phyloP scores from a whole-genome alignment of 2,888 invertebrate genomes.

The Zhengitettix transpicula region DNA sequence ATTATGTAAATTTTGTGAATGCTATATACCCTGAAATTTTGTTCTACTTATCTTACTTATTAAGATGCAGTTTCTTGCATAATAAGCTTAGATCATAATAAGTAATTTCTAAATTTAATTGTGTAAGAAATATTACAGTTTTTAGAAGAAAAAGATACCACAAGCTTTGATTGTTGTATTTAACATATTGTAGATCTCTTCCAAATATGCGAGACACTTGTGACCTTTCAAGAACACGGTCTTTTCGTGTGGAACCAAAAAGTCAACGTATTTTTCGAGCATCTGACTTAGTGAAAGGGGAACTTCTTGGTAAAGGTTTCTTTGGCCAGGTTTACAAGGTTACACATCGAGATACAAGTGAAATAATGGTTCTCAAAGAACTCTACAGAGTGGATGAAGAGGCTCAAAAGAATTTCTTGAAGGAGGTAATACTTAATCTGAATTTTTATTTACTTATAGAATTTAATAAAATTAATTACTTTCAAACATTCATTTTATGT shows the following conservation, averaged over 20 bases:
- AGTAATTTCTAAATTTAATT: too few species aligned
- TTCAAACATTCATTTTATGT: too few species aligned
- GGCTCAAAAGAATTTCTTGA: constrained; percentile 84
- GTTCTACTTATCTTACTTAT: too few species aligned
- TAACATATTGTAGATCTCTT: constrained; percentile 14
- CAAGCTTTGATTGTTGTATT: neutral
- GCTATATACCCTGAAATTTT: too few species aligned
- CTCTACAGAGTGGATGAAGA: constrained; percentile 85
- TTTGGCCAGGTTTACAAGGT: constrained; percentile 88
- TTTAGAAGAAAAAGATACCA: too few species aligned
- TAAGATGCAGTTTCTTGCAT: too few species aligned
- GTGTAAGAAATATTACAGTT: too few species aligned
- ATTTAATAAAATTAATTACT: too few species aligned
- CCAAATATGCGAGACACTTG: constrained; percentile 27
- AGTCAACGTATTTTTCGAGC: constrained; percentile 70
- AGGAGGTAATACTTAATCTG: constrained; percentile 43
- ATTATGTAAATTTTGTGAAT: too few species aligned
- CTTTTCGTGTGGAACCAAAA: constrained; percentile 59
- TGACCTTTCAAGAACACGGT: constrained; percentile 71
- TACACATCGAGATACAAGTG: constrained; percentile 75
- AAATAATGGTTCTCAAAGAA: constrained; percentile 92
- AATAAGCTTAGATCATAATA: too few species aligned
- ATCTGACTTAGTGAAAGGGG: constrained; percentile 73
- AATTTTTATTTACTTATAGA: too few species aligned
- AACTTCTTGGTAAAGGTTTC: constrained; percentile 81